These are phyloP conservation scores for Eriosoma lanigerum DNA, from an alignment of 1,140 invertebrate species.

Conservation along the genomic window DNA sequence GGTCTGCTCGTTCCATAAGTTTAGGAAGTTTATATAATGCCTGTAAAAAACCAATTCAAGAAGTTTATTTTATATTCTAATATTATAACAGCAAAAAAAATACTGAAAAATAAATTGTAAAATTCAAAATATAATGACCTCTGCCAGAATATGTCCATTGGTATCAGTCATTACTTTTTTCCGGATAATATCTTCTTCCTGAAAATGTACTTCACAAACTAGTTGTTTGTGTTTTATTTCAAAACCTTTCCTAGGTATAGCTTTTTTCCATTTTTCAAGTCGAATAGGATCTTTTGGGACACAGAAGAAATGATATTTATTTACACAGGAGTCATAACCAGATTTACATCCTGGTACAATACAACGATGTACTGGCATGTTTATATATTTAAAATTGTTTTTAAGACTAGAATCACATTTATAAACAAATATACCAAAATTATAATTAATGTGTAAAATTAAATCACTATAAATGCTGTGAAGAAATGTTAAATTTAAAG, in stretches of 20 bases:
- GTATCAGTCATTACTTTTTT: neutral
- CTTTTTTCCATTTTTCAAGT: neutral
- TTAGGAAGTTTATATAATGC: no score
- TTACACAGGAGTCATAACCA: slow-evolving; percentile 56
- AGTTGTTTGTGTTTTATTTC: neutral
- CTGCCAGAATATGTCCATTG: neutral
- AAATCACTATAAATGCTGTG: no score
- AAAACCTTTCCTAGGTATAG: neutral
- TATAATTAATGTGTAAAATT: no score
- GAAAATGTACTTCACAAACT: neutral
- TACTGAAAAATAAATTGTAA: no score
- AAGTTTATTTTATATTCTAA: no score
- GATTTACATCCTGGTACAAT: neutral
- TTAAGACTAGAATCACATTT: no score
- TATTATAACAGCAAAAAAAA: no score
- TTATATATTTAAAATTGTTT: no score
- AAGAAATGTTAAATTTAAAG: no score
- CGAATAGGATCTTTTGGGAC: neutral
- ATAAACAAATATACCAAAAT: no score
- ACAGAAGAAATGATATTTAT: neutral
- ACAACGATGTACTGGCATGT: neutral
- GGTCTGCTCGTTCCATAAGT: no score
- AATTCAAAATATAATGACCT: neutral
- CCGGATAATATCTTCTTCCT: neutral
- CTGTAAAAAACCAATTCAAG: no score